Conservation (phyloP, 2,797 vertebrate species). For the Euthynnus affinis region DNA sequence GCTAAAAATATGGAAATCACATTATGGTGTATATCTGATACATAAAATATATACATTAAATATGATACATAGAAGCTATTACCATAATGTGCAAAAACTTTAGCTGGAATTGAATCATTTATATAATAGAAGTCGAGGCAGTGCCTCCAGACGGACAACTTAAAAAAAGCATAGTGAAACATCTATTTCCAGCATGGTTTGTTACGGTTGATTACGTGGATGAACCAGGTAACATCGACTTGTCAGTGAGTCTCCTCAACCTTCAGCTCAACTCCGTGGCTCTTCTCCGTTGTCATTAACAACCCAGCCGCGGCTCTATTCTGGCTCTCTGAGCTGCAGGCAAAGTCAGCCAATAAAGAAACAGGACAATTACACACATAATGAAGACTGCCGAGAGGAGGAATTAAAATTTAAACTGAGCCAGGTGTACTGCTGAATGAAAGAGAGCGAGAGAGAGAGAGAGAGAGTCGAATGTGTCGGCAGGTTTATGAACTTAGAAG, state of each 20-base stretch:
- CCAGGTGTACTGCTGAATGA: slow-evolving; percentile 61
- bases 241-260: neutral
- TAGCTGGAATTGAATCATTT: neutral
- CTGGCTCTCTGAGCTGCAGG: slow-evolving; percentile 60
- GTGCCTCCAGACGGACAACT: neutral
- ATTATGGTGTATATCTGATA: too few relatives aligned
- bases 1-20: too few relatives aligned
- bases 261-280: neutral
- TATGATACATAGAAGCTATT: neutral
- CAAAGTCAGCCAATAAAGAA: slow-evolving; percentile 73
- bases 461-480: slow-evolving; percentile 27
- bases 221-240: neutral
- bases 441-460: slow-evolving; percentile 1
- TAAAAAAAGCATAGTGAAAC: slow-evolving; percentile 1
- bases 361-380: slow-evolving; percentile 70
- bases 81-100: neutral
- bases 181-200: slow-evolving; percentile 15
- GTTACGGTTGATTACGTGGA: slow-evolving; percentile 15
- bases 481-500: slow-evolving; percentile 44
- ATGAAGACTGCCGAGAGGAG: slow-evolving; percentile 64
- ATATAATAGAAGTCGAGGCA: neutral
- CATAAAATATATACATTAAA: too few relatives aligned
- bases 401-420: slow-evolving; percentile 74
- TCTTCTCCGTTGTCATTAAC: slow-evolving; percentile 39
- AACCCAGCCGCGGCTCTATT: slow-evolving; percentile 41